Percentiles rank a stretch among this genome's conserved stretches.
Evolutionary conservation across 2,888 invertebrate genomes (phyloP).

Genomic region (Apamea sordens): DNA sequence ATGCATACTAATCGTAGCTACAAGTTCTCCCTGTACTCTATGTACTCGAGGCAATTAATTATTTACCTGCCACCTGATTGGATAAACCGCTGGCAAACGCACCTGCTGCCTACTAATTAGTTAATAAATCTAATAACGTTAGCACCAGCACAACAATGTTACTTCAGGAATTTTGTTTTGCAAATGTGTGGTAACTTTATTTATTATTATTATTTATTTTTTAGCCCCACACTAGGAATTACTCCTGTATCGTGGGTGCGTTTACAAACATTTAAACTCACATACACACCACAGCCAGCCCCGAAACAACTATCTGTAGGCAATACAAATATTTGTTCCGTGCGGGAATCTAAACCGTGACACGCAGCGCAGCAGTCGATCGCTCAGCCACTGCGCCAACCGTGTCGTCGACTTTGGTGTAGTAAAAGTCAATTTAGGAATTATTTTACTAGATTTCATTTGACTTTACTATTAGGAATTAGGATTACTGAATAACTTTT

Average conservation of each 20-base stretch:
- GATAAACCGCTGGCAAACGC: constrained; percentile 56
- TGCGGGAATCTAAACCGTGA: too few species aligned
- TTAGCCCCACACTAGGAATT: too few species aligned
- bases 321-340: too few species aligned
- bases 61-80: constrained; percentile 57
- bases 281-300: too few species aligned
- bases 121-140: constrained; percentile 39
- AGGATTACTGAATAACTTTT: neutral
- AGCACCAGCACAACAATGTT: neutral
- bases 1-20: constrained; percentile 36
- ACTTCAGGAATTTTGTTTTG: constrained; percentile 23
- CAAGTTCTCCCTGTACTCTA: constrained; percentile 3
- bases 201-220: too few species aligned
- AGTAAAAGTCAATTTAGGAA: constrained; percentile 14
- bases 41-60: constrained; percentile 52
- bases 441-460: neutral
- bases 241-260: too few species aligned
- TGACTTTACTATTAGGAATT: neutral
- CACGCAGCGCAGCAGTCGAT: too few species aligned
- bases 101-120: constrained; percentile 57
- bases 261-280: too few species aligned
- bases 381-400: too few species aligned
- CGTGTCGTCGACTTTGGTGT: neutral
- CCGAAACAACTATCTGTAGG: too few species aligned
- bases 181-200: constrained; percentile 5